phyloP scores from a whole-genome alignment of 2,888 invertebrate genomes.

The Apotomis capreana region DNA sequence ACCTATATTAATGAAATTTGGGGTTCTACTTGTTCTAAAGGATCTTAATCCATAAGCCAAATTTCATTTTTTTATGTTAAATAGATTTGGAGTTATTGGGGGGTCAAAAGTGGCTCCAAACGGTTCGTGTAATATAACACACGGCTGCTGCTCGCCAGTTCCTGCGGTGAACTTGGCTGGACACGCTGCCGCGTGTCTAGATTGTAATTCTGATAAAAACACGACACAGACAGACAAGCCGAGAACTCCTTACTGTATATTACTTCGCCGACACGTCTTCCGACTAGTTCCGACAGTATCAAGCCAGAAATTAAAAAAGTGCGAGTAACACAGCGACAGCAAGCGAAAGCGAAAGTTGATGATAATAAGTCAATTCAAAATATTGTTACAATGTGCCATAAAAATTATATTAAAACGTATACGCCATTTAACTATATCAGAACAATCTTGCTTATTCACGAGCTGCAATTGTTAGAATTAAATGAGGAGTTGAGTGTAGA shows the following conservation, averaged over 20 bases:
- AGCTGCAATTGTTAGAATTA: constrained; percentile 58
- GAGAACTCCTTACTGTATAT: constrained; percentile 53
- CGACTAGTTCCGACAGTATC: not conserved
- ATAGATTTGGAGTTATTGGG: no score
- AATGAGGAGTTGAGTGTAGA: constrained; percentile 45
- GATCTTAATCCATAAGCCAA: no score
- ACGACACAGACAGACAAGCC: not conserved
- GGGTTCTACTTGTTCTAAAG: no score
- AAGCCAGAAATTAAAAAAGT: not conserved
- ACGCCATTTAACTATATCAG: constrained; percentile 68
- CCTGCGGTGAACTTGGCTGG: no score
- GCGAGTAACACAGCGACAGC: not conserved
- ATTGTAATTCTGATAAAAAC: not conserved
- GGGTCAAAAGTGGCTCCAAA: no score
- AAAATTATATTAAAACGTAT: constrained; percentile 55
- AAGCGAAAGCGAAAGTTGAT: constrained; percentile 42
- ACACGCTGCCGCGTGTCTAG: no score
- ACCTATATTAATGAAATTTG: no score
- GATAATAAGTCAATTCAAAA: constrained; percentile 58
- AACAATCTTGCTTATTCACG: constrained; percentile 61
- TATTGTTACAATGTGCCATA: constrained; percentile 61
- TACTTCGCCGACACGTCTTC: constrained; percentile 64
- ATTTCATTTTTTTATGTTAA: no score
- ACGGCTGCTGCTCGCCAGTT: no score
- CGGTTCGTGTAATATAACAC: no score